Percentiles rank a stretch among this genome's conserved stretches.
phyloP scores from a whole-genome alignment of 92 coral and sea anemone genomes.

The Heliopora coerulea region DNA sequence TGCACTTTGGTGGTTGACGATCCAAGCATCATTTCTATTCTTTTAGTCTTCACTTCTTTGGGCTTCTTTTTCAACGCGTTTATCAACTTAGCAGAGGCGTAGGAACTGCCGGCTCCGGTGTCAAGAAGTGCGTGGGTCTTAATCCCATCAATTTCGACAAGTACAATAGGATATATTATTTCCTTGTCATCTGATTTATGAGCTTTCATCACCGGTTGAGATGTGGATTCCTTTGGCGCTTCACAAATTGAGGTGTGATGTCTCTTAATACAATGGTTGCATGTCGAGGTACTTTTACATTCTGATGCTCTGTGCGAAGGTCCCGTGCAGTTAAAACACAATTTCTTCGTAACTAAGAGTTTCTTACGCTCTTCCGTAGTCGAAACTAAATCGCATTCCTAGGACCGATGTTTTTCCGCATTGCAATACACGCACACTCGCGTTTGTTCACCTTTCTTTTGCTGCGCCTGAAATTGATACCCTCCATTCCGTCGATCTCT shows the following conservation, averaged over 20 bases:
- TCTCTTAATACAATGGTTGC: constrained; percentile 22
- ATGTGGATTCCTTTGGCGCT: constrained; percentile 25
- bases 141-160: constrained; percentile 6
- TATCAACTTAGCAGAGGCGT: constrained; percentile 45
- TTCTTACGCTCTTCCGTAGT: constrained; percentile 43
- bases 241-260: constrained; percentile 46
- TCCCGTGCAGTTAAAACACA: constrained; percentile 53
- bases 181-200: constrained; percentile 26
- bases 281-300: constrained; percentile 30
- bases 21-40: constrained; percentile 51
- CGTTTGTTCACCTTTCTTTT: constrained; percentile 16
- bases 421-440: constrained; percentile 34
- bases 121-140: constrained; percentile 48
- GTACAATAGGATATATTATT: constrained; percentile 38
- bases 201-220: constrained; percentile 34
- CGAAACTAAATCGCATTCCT: constrained; percentile 36
- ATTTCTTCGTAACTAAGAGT: constrained; percentile 29
- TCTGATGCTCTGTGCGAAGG: constrained; percentile 18
- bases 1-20: constrained; percentile 45
- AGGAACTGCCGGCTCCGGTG: constrained; percentile 58
- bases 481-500: too few species aligned
- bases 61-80: constrained; percentile 43
- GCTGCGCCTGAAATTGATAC: constrained; percentile 27
- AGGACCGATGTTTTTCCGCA: constrained; percentile 37
- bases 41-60: constrained; percentile 38